Evolutionary conservation across 2,888 invertebrate genomes (phyloP).

Genomic region (Palloptera scutellata): DNA sequence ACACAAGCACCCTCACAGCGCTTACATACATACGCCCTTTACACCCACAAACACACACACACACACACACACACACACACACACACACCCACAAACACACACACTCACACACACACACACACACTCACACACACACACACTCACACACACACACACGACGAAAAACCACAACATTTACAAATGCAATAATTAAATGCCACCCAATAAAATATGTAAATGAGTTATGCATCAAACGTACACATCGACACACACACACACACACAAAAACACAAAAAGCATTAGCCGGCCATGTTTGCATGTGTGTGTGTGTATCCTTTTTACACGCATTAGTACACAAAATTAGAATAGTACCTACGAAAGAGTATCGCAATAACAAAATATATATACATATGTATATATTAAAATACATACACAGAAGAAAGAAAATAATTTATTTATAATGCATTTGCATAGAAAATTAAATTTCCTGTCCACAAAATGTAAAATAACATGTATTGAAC

Average conservation of each 20-base stretch:
- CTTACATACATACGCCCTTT: no score
- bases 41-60: no score
- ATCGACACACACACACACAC: no score
- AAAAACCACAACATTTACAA: constrained; percentile 41
- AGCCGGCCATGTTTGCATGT: not conserved
- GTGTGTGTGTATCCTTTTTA: not conserved
- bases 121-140: no score
- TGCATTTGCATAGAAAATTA: constrained; percentile 51
- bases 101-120: no score
- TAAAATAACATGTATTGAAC: constrained; percentile 19
- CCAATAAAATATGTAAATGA: constrained; percentile 61
- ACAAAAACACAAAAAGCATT: not conserved
- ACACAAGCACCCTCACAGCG: no score
- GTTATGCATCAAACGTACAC: constrained; percentile 38
- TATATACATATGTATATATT: constrained; percentile 19
- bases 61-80: no score
- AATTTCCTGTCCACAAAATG: constrained; percentile 51
- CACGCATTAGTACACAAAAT: no score
- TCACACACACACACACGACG: constrained; percentile 5
- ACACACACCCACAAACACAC: no score
- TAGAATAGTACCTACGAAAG: no score
- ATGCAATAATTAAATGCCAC: constrained; percentile 61
- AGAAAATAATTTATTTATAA: constrained; percentile 27
- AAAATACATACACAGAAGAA: not conserved
- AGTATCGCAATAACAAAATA: not conserved